Conservation (phyloP, 2,888 invertebrate species). For the Dryococelus australis region DNA sequence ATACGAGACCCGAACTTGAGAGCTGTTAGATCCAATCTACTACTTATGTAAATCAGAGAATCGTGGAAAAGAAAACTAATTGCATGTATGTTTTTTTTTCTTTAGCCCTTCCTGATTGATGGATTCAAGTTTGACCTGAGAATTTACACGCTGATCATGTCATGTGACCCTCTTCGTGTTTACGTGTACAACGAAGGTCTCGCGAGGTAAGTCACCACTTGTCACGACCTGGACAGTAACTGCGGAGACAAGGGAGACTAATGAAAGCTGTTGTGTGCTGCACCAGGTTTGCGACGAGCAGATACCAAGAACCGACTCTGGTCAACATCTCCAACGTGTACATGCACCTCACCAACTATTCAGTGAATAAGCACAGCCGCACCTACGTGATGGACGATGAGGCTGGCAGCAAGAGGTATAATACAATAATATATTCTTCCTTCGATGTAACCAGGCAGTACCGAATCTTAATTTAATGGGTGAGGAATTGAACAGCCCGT, state of each 20-base stretch:
- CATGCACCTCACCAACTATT: conserved; percentile 95
- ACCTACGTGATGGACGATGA: conserved; percentile 86
- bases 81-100: conserved; percentile 42
- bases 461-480: too few relatives aligned
- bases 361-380: conserved; percentile 89
- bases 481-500: too few relatives aligned
- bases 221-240: background rate
- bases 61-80: too few relatives aligned
- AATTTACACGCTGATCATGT: conserved; percentile 87
- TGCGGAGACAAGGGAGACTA: background rate
- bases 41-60: too few relatives aligned
- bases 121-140: conserved; percentile 93
- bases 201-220: conserved; percentile 65
- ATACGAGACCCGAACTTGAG: too few relatives aligned
- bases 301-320: conserved; percentile 83
- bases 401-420: conserved; percentile 85
- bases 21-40: too few relatives aligned
- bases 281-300: conserved; percentile 82
- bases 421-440: background rate
- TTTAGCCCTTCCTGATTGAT: conserved; percentile 84
- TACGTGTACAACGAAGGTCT: conserved; percentile 93
- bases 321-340: conserved; percentile 86
- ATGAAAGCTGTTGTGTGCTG: background rate
- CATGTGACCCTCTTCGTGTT: conserved; percentile 87
- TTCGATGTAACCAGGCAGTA: too few relatives aligned